Base-by-base conservation (phyloP, 2,797 vertebrate genomes). In the Glossophaga mutica region DNA sequence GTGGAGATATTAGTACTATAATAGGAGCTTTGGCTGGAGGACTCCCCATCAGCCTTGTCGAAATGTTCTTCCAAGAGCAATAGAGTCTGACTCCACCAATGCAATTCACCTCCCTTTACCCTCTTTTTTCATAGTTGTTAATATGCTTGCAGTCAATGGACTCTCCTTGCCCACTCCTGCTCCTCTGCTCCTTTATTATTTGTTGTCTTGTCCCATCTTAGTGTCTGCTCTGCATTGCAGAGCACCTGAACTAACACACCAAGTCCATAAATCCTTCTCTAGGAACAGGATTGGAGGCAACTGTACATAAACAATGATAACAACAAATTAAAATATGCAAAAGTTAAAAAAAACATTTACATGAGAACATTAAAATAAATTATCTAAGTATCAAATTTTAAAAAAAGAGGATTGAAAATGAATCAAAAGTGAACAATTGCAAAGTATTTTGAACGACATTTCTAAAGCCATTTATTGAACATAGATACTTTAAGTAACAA, bases 81-180 rank as follows among this genome's bases (percentile, higher is more conserved):
- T 5, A 34, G 11, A 37, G 11, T 48, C 57, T 79, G 16, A 34
- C 4, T 65, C 34, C 32, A 21, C 11, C 46, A 52, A 9, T 4
- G 10, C 2, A 1, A 3, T 16, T 39, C 1, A 10, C 3, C 4
- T 50, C 16, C 9, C n/a, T 39, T 3, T 39, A 7, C 6, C 2
- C 7, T 21, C 32, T 83, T 87, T 15, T n/a, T 18, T 89, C 52
- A 15, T 14, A 29, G 18, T 12, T 12, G 21, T 44, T 32, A 48
- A n/a, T 0, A 48, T 65, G 29, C 6, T 19, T 42, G n/a, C 11
- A 32, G 39, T 78, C 39, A 42, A 0, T 4, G 57, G 12, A 2
- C 11, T 26, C 42, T 46, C 29, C 22, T 67, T 65, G 14, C 16
- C 44, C 26, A 21, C 4, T 39, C 14, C 24, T 83, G 5, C 2